Conservation (phyloP, 2,797 vertebrate genomes). For the Picus viridis region DNA sequence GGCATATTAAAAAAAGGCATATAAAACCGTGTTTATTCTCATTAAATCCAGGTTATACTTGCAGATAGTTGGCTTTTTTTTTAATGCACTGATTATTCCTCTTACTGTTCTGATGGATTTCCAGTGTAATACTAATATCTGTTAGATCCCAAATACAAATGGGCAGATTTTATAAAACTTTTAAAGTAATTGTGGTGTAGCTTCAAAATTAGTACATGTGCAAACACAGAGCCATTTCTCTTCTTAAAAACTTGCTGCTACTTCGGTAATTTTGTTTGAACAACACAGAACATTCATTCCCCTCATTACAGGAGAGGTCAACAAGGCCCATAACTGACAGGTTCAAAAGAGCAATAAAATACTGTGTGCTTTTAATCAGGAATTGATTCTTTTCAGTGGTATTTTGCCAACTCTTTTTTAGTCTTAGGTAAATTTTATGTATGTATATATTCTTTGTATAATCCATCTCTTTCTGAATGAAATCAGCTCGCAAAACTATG, state of each 20-base stretch:
- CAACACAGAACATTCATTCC: not conserved
- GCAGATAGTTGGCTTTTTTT: not conserved
- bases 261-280: conserved; percentile 7
- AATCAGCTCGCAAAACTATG: not conserved
- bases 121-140: not conserved
- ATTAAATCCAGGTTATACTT: not conserved
- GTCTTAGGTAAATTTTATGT: not conserved
- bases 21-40: not conserved
- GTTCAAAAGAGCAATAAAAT: conserved; percentile 50
- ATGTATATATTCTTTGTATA: not conserved
- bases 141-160: not conserved
- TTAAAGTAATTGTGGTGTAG: not conserved
- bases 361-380: not conserved
- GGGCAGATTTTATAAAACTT: not conserved
- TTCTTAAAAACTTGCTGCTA: not conserved
- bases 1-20: not conserved
- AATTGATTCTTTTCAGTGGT: not conserved
- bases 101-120: not conserved
- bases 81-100: not conserved
- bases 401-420: not conserved
- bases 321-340: not conserved
- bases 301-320: not conserved
- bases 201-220: not conserved
- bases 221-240: not conserved
- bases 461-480: not conserved